phyloP scores from a whole-genome alignment of 2,888 invertebrate genomes.

The Villa cingulata region DNA sequence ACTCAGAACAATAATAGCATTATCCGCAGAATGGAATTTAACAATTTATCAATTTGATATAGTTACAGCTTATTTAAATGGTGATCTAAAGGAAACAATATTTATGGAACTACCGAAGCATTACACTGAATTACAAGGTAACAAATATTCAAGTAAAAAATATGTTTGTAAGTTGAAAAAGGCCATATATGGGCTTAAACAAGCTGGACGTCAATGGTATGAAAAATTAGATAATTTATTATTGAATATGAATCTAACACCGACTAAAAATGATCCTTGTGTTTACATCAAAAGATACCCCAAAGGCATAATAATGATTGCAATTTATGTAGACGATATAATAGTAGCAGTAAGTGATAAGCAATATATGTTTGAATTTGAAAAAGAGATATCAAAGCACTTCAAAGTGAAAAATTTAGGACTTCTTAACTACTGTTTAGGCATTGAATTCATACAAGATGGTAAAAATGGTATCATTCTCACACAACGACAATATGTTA shows the following conservation, averaged over 20 bases:
- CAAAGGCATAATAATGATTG: not conserved
- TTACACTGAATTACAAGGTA: not conserved
- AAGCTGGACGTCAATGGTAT: slow-evolving; percentile 16
- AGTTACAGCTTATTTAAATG: not conserved
- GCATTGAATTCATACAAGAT: no score
- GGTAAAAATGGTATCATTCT: no score
- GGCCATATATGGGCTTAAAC: slow-evolving; percentile 15
- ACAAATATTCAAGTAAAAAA: no score
- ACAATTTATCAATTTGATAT: not conserved
- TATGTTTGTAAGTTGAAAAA: slow-evolving; percentile 13
- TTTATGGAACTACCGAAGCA: not conserved
- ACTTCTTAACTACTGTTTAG: no score
- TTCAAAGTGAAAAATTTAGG: no score
- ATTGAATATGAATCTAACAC: slow-evolving; percentile 11
- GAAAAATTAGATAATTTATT: slow-evolving; percentile 14
- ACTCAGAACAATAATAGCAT: not conserved
- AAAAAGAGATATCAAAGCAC: no score
- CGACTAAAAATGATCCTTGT: slow-evolving; percentile 14
- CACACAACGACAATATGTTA: no score
- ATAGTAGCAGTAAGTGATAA: no score
- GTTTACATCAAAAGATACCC: slow-evolving; percentile 7
- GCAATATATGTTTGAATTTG: no score
- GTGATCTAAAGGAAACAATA: not conserved
- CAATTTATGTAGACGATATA: not conserved
- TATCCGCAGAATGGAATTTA: not conserved